These are phyloP conservation scores for Syngnathus acus DNA, from an alignment of 2,797 vertebrate species.

Conservation along the genomic window DNA sequence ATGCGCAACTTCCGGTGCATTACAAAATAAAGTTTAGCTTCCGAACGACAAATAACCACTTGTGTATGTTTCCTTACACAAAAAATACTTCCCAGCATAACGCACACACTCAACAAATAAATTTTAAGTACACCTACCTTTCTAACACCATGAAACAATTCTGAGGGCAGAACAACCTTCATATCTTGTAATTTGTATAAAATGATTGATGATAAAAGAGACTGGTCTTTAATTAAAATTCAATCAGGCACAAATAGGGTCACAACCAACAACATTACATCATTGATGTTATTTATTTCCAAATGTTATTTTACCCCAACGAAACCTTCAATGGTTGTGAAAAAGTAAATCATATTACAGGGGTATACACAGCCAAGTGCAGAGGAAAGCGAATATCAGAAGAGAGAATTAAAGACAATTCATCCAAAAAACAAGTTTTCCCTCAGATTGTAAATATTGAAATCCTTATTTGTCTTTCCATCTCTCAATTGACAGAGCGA, in stretches of 20 bases:
- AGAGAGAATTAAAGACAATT: slow-evolving; percentile 19
- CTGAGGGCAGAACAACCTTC: not conserved
- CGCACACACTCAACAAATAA: too few relatives aligned
- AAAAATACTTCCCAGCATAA: too few relatives aligned
- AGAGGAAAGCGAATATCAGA: not conserved
- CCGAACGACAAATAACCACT: too few relatives aligned
- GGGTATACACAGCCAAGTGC: not conserved
- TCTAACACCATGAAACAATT: too few relatives aligned
- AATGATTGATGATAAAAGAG: not conserved
- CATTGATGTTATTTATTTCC: not conserved
- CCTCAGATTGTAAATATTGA: slow-evolving; percentile 3
- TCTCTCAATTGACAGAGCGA: slow-evolving; percentile 2
- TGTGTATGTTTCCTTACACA: too few relatives aligned
- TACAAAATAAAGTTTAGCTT: too few relatives aligned
- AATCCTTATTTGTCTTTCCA: not conserved
- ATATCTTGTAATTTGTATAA: not conserved
- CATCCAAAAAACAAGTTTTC: not conserved
- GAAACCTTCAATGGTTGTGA: not conserved
- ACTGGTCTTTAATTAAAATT: not conserved
- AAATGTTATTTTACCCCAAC: not conserved
- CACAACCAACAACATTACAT: not conserved
- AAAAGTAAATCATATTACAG: not conserved
- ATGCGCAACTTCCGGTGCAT: too few relatives aligned
- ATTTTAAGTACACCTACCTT: too few relatives aligned
- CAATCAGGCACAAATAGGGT: not conserved